phyloP scores from a whole-genome alignment of 2,888 invertebrate species.

The Epiperipatus broadwayi region DNA sequence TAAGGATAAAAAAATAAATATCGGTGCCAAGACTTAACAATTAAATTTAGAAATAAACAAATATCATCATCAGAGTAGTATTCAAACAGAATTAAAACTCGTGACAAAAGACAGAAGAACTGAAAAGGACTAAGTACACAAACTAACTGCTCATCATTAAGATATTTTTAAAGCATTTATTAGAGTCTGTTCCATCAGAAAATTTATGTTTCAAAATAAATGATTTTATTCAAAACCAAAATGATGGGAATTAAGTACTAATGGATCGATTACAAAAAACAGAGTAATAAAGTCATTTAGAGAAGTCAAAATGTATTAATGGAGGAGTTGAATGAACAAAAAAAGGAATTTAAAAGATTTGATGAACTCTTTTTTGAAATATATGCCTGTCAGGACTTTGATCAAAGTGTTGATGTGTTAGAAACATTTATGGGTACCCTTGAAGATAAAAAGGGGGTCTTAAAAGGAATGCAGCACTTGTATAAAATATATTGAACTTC shows the following conservation, averaged over 20 bases:
- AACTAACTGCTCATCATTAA: slow-evolving; percentile 42
- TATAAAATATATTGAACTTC: slow-evolving; percentile 45
- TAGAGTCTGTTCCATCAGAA: slow-evolving; percentile 41
- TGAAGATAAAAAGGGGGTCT: slow-evolving; percentile 47
- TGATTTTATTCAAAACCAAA: no score
- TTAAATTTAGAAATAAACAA: slow-evolving; percentile 15
- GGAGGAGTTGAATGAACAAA: slow-evolving; percentile 38
- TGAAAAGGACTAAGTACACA: slow-evolving; percentile 24
- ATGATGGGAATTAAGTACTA: slow-evolving; percentile 20
- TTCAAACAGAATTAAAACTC: slow-evolving; percentile 15
- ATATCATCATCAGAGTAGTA: slow-evolving; percentile 14
- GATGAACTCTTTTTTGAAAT: slow-evolving; percentile 27
- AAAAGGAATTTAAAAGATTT: slow-evolving; percentile 38
- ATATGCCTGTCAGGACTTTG: slow-evolving; percentile 41
- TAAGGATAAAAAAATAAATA: slow-evolving; percentile 12
- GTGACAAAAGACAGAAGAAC: slow-evolving; percentile 15
- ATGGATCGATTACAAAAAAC: slow-evolving; percentile 22
- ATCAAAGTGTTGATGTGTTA: slow-evolving; percentile 41
- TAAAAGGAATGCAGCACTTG: slow-evolving; percentile 46
- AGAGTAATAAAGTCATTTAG: slow-evolving; percentile 18
- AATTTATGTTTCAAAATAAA: slow-evolving; percentile 39
- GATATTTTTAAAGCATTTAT: slow-evolving; percentile 42
- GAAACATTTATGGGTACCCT: slow-evolving; percentile 44
- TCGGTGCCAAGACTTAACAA: slow-evolving; percentile 15
- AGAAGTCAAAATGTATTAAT: slow-evolving; percentile 32